Evolutionary conservation across 2,797 vertebrate species (phyloP).

Genomic region (Bovichtus diacanthus): DNA sequence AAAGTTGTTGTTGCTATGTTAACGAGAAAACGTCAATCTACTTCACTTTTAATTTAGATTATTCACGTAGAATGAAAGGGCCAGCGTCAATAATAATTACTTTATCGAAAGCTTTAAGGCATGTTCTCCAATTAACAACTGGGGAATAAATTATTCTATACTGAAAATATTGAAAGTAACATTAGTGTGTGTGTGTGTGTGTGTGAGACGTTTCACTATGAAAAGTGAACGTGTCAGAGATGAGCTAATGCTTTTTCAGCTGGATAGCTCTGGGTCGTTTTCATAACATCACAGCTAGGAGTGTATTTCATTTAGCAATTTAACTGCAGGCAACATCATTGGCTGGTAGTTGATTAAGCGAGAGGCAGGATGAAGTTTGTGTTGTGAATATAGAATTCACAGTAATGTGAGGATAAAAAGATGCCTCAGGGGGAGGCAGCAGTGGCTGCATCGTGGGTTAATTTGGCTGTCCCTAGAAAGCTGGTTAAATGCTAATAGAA

Average conservation of each 20-base stretch:
- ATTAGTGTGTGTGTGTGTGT: too few species aligned
- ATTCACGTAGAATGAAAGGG: background rate
- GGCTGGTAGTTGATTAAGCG: constrained; percentile 4
- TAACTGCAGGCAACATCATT: constrained; percentile 17
- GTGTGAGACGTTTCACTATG: background rate
- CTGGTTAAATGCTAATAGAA: background rate
- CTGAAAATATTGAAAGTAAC: background rate
- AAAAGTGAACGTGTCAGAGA: background rate
- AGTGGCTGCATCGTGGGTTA: background rate
- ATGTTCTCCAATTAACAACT: background rate
- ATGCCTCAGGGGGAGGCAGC: background rate
- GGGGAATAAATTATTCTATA: too few species aligned
- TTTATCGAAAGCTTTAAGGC: background rate
- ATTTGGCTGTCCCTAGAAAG: background rate
- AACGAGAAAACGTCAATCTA: background rate
- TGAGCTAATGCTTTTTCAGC: background rate
- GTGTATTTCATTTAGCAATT: constrained; percentile 12
- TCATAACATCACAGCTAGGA: background rate
- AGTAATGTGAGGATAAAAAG: background rate
- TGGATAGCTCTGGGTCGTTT: background rate
- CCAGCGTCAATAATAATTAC: background rate
- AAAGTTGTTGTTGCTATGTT: background rate
- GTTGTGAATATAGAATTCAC: constrained; percentile 13
- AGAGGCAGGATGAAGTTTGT: background rate
- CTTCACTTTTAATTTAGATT: background rate